These are phyloP conservation scores for Austrolebias charrua DNA, from an alignment of 2,797 vertebrate species.

Conservation along the genomic window DNA sequence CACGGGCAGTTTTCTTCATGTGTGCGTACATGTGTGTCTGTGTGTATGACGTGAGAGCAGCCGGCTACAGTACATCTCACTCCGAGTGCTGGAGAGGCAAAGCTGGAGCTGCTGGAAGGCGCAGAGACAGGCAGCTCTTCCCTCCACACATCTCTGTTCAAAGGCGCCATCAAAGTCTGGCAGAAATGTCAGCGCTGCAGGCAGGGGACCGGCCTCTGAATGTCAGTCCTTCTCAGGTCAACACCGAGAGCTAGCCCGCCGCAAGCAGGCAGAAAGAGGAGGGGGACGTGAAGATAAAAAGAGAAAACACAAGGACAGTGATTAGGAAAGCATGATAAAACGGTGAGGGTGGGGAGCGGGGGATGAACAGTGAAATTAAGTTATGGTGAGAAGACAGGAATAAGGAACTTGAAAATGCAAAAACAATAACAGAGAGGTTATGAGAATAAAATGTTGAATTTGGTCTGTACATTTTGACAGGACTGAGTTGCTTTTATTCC, in stretches of 20 bases:
- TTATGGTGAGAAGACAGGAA: slow-evolving; percentile 26
- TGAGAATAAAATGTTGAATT: slow-evolving; percentile 46
- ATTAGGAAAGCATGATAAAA: slow-evolving; percentile 63
- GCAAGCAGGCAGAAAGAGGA: slow-evolving; percentile 46
- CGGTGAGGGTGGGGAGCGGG: slow-evolving; percentile 26
- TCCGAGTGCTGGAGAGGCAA: slow-evolving; percentile 52
- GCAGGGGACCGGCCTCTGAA: slow-evolving; percentile 80
- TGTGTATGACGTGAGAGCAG: slow-evolving; percentile 43
- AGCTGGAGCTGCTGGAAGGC: slow-evolving; percentile 66
- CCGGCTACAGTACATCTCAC: slow-evolving; percentile 60
- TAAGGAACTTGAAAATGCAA: slow-evolving; percentile 24
- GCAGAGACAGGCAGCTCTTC: slow-evolving; percentile 70
- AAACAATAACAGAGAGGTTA: slow-evolving; percentile 38
- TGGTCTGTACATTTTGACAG: slow-evolving; percentile 24
- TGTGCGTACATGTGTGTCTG: slow-evolving; percentile 21
- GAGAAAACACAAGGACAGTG: slow-evolving; percentile 58
- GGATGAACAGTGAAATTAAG: slow-evolving; percentile 10
- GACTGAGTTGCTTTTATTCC: slow-evolving; percentile 48
- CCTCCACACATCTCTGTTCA: slow-evolving; percentile 81
- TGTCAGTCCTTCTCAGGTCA: slow-evolving; percentile 82
- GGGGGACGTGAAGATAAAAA: slow-evolving; percentile 59
- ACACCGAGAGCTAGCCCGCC: slow-evolving; percentile 69
- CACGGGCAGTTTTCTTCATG: slow-evolving; percentile 2
- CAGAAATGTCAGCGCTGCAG: slow-evolving; percentile 83
- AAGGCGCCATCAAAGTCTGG: slow-evolving; percentile 83